These are phyloP conservation scores for Acronicta psi DNA, from an alignment of 2,888 invertebrate species.

Conservation along the genomic window DNA sequence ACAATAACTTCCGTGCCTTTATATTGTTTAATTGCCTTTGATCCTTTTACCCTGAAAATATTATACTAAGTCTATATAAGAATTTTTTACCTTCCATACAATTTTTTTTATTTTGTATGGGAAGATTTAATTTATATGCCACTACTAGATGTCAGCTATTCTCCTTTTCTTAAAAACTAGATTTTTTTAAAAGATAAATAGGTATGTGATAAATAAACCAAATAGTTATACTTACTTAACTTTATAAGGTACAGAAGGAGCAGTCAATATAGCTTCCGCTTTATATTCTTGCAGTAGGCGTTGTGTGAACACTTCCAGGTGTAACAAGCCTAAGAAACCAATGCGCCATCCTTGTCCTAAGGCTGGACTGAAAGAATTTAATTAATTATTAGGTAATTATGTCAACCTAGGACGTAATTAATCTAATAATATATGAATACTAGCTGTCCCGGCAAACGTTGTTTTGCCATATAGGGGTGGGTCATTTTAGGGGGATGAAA, in stretches of 20 bases:
- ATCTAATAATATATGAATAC: too few species aligned
- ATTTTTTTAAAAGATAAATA: too few species aligned
- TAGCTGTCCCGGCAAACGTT: too few species aligned
- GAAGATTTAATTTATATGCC: too few species aligned
- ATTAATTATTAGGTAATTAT: neutral
- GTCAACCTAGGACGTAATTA: too few species aligned
- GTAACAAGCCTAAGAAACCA: constrained; percentile 95
- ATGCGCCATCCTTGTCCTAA: constrained; percentile 96
- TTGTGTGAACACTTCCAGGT: constrained; percentile 96
- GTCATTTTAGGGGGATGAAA: too few species aligned
- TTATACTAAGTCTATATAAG: too few species aligned
- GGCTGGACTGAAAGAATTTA: constrained; percentile 90
- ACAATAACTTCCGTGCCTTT: constrained; percentile 90
- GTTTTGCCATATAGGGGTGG: too few species aligned
- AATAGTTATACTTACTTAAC: constrained; percentile 74
- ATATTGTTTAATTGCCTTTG: constrained; percentile 91
- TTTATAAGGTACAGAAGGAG: constrained; percentile 96
- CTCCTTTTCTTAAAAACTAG: too few species aligned
- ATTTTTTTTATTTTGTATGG: too few species aligned
- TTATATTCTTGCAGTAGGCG: constrained; percentile 95
- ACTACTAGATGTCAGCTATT: too few species aligned
- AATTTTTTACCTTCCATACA: too few species aligned
- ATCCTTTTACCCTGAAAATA: constrained; percentile 91
- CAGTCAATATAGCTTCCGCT: constrained; percentile 94
- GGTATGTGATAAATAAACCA: neutral